phyloP scores from a whole-genome alignment of 1,140 invertebrate genomes.

The Kradibia gibbosae region DNA sequence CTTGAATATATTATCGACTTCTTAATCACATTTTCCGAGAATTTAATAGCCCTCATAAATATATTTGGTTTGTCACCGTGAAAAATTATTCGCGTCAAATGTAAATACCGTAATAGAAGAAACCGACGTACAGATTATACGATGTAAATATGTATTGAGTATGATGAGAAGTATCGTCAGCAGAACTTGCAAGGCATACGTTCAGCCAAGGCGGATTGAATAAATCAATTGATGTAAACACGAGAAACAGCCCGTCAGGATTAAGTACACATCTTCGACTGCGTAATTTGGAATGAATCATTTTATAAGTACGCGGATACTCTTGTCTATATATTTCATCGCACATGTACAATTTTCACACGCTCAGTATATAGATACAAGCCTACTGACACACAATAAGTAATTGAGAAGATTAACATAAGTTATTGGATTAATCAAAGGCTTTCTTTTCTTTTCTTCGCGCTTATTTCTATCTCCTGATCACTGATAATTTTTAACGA shows the following conservation, averaged over 20 bases:
- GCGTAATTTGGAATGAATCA: conserved; percentile 27
- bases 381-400: conserved; percentile 27
- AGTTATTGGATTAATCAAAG: conserved; percentile 29
- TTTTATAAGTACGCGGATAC: not conserved
- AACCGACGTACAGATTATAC: not conserved
- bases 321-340: not conserved
- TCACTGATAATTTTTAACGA: conserved; percentile 7
- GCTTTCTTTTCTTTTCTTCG: conserved; percentile 16
- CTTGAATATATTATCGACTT: conserved; percentile 4
- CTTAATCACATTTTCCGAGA: not conserved
- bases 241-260: conserved; percentile 11
- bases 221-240: conserved; percentile 32
- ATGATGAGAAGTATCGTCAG: not conserved
- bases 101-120: not conserved
- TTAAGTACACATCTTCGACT: not conserved
- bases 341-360: not conserved
- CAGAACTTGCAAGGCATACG: not conserved
- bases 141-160: not conserved
- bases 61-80: not conserved
- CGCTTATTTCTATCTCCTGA: not conserved
- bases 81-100: not conserved
- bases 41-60: not conserved
- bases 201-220: not conserved
- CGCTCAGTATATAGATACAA: not conserved
- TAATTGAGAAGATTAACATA: conserved; percentile 19